phyloP scores from a whole-genome alignment of 2,888 invertebrate genomes.

The Mycogona germanica region DNA sequence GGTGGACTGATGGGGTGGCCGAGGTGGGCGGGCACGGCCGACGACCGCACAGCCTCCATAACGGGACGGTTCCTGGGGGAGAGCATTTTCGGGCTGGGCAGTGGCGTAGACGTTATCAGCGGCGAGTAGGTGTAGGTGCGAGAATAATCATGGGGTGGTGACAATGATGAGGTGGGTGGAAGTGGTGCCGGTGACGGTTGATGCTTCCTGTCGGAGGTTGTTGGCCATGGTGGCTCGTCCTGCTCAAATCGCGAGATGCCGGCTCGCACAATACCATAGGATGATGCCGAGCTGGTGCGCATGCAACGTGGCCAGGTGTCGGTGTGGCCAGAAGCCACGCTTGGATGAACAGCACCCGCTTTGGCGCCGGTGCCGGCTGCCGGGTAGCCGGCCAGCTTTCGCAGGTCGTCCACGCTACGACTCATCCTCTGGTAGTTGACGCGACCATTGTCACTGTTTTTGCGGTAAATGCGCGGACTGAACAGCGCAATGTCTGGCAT shows the following conservation, averaged over 20 bases:
- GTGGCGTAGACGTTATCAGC: slow-evolving; percentile 18
- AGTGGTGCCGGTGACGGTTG: background rate
- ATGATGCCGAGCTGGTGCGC: background rate
- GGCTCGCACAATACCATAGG: slow-evolving; percentile 3
- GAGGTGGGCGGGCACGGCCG: too few relatives aligned
- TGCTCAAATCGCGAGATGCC: slow-evolving; percentile 3
- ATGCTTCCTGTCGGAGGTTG: too few relatives aligned
- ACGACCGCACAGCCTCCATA: background rate
- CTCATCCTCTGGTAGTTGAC: background rate
- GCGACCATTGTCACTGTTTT: too few relatives aligned
- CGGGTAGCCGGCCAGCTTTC: background rate
- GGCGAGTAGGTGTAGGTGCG: slow-evolving; percentile 20
- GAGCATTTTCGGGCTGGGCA: slow-evolving; percentile 11
- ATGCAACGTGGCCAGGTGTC: slow-evolving; percentile 10
- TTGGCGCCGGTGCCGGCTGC: background rate
- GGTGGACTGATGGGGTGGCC: slow-evolving; percentile 1
- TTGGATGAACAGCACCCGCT: too few relatives aligned
- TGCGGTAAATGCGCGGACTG: slow-evolving; percentile 11
- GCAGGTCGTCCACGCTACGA: slow-evolving; percentile 10
- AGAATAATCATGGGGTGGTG: background rate
- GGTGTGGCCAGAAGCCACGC: background rate
- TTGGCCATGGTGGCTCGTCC: background rate
- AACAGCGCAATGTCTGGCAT: slow-evolving; percentile 17
- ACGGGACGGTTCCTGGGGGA: background rate
- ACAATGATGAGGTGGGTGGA: background rate